A percentile compares a stretch with the other conserved stretches of the same genome.
Evolutionary conservation across 2,113 vertebrate species (phyloP).

Genomic region (Odontesthes bonariensis): DNA sequence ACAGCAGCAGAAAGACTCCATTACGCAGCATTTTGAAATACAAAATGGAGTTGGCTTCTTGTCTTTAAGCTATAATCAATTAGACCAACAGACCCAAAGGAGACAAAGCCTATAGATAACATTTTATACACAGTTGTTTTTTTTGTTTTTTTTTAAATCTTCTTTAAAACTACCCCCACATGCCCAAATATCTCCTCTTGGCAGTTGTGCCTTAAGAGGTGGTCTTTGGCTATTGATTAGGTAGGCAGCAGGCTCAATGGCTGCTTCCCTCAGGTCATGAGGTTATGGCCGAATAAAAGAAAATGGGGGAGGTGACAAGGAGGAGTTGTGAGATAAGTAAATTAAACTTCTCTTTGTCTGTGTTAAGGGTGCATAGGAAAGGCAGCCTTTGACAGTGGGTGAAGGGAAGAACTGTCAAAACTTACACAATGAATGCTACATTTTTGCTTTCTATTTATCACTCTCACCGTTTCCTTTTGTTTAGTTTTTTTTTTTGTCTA

Average conservation of each 20-base stretch:
- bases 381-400: not conserved
- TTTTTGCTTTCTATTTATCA: not conserved
- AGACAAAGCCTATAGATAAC: slow-evolving; percentile 28
- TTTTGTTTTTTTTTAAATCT: too few relatives aligned
- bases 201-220: slow-evolving; percentile 50
- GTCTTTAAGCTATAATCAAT: slow-evolving; percentile 62
- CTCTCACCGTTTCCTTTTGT: not conserved
- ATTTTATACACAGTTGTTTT: slow-evolving; percentile 60
- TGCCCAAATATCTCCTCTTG: not conserved
- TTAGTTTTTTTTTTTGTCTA: too few relatives aligned
- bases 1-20: slow-evolving; percentile 7
- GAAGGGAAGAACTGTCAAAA: slow-evolving; percentile 4
- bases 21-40: slow-evolving; percentile 31
- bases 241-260: slow-evolving; percentile 28
- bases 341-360: slow-evolving; percentile 70
- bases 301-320: slow-evolving; percentile 22
- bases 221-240: slow-evolving; percentile 74
- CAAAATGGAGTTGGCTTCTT: slow-evolving; percentile 42
- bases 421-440: not conserved
- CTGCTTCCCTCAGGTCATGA: slow-evolving; percentile 60
- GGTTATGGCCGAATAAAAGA: slow-evolving; percentile 66
- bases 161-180: slow-evolving; percentile 3
- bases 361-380: slow-evolving; percentile 5
- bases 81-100: slow-evolving; percentile 53
- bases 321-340: slow-evolving; percentile 50